These are phyloP conservation scores for Pachypsylla venusta DNA, from an alignment of 1,140 invertebrate species.

Conservation along the genomic window DNA sequence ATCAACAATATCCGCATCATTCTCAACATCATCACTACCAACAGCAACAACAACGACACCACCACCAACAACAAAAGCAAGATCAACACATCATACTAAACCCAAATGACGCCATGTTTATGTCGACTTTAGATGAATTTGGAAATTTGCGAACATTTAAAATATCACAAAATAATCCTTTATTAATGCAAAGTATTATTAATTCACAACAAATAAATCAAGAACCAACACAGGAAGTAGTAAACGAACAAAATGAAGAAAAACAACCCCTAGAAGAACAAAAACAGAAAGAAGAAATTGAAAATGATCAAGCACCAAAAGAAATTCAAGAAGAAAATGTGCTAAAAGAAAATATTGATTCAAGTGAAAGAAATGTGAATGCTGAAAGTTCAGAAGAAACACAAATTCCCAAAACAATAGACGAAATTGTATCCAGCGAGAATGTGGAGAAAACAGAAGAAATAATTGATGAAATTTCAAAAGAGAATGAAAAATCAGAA, in stretches of 20 bases:
- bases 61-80: not conserved
- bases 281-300: too few species aligned
- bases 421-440: not conserved
- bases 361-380: not conserved
- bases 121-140: not conserved
- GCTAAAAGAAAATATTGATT: not conserved
- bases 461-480: not conserved
- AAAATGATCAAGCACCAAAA: not conserved
- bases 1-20: not conserved
- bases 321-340: not conserved
- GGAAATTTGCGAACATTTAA: slow-evolving; percentile 1
- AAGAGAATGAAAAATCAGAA: not conserved
- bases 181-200: not conserved
- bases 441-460: not conserved
- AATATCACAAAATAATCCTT: not conserved
- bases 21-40: not conserved
- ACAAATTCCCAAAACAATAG: not conserved
- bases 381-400: not conserved
- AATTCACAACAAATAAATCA: not conserved
- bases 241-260: not conserved
- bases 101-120: not conserved
- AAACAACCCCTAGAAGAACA: too few species aligned
- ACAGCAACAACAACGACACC: not conserved
- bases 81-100: slow-evolving; percentile 1
- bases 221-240: not conserved